A percentile compares a stretch with the other conserved stretches of the same genome.
Evolutionary conservation across 2,797 vertebrate genomes (phyloP).

Genomic region (Pangasius krempfi): DNA sequence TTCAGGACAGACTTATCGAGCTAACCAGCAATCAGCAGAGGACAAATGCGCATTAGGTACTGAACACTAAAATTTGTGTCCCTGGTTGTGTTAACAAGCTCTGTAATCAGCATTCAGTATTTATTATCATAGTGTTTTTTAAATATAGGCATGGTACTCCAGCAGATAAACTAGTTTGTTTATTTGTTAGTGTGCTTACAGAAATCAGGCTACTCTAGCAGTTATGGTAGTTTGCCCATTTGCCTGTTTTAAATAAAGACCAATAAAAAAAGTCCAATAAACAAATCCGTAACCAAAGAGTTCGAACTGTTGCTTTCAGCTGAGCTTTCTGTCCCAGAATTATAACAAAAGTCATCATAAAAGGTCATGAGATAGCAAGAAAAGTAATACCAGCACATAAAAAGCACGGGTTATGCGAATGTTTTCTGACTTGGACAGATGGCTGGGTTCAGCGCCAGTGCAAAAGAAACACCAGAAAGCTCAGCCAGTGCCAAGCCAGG

Average conservation of each 20-base stretch:
- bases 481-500: background rate
- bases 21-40: constrained; percentile 14
- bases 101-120: background rate
- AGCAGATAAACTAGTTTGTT: background rate
- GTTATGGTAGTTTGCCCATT: background rate
- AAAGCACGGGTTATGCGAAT: background rate
- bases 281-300: background rate
- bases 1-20: constrained; percentile 23
- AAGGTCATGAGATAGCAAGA: background rate
- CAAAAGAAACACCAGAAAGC: background rate
- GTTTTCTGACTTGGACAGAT: constrained; percentile 8
- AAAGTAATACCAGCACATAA: background rate
- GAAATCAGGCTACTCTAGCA: background rate
- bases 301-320: background rate
- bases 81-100: background rate
- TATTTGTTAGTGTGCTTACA: background rate
- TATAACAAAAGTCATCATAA: background rate
- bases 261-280: background rate
- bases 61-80: constrained; percentile 38
- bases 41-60: constrained; percentile 19
- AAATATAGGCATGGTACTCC: background rate
- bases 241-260: background rate
- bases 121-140: background rate
- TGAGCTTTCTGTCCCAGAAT: background rate
- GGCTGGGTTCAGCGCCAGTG: constrained; percentile 9